These are phyloP conservation scores for Gastrophysa polygoni DNA, from an alignment of 2,888 invertebrate species.

Conservation along the genomic window DNA sequence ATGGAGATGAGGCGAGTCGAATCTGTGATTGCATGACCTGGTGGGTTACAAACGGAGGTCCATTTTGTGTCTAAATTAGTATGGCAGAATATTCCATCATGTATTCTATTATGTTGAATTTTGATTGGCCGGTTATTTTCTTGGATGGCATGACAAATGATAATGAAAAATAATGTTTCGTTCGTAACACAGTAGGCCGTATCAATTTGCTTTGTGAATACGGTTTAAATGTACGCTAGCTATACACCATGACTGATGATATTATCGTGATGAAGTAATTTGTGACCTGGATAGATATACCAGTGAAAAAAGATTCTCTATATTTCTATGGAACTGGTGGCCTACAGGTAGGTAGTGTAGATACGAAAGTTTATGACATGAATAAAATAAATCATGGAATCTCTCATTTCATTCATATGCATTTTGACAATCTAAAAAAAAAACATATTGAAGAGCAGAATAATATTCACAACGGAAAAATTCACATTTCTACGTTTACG, in stretches of 20 bases:
- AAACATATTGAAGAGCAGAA: too few species aligned
- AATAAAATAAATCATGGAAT: too few species aligned
- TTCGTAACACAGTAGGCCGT: conserved; percentile 16
- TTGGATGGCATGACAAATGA: conserved; percentile 5
- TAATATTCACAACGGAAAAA: too few species aligned
- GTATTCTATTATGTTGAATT: conserved; percentile 9
- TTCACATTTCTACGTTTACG: too few species aligned
- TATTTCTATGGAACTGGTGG: too few species aligned
- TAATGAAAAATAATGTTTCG: not conserved
- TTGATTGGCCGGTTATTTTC: conserved; percentile 1
- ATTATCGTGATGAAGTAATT: not conserved
- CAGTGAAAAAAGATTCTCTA: too few species aligned
- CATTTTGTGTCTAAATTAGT: conserved; percentile 16
- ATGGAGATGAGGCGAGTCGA: conserved; percentile 13
- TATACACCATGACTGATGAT: not conserved
- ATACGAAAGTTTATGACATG: too few species aligned
- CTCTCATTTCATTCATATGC: too few species aligned
- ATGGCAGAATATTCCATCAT: conserved; percentile 1
- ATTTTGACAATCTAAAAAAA: too few species aligned
- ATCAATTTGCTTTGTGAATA: conserved; percentile 4
- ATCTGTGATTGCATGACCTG: conserved; percentile 13
- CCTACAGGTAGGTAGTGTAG: too few species aligned
- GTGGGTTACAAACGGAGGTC: conserved; percentile 10
- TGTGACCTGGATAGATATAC: not conserved
- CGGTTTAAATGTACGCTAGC: not conserved